Evolutionary conservation across 2,113 vertebrate species (phyloP).

Genomic region (Leuciscus idus): DNA sequence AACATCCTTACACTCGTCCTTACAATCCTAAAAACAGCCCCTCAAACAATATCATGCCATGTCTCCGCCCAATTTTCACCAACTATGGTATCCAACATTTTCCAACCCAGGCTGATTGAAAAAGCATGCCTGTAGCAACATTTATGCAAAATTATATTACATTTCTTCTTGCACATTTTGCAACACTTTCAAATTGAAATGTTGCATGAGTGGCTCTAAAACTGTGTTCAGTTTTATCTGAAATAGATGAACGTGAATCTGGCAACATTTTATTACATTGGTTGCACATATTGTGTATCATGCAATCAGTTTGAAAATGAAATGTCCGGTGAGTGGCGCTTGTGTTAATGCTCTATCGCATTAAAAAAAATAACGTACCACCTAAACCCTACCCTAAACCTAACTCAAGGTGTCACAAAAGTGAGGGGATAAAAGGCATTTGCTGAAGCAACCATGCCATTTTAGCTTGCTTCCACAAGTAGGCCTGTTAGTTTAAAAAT

Average conservation of each 20-base stretch:
- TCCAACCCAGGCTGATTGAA: neutral
- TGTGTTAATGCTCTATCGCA: neutral
- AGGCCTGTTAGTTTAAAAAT: neutral
- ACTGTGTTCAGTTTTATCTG: neutral
- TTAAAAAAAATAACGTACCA: neutral
- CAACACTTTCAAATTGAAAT: too few species aligned
- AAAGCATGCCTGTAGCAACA: neutral
- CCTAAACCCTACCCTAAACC: neutral
- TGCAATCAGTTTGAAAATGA: neutral
- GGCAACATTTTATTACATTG: neutral
- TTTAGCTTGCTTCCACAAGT: neutral
- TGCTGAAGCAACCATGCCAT: neutral
- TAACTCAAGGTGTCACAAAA: neutral
- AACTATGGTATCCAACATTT: conserved; percentile 14
- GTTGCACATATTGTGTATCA: too few species aligned
- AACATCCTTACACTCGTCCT: neutral
- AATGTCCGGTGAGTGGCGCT: neutral
- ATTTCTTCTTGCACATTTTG: neutral
- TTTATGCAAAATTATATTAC: neutral
- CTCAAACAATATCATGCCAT: neutral
- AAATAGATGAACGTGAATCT: neutral
- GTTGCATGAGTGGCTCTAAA: neutral
- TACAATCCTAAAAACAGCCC: neutral
- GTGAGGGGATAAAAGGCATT: neutral
- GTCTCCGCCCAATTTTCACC: neutral